Conservation (phyloP, 1,140 invertebrate genomes). For the Pollicipes pollicipes region DNA sequence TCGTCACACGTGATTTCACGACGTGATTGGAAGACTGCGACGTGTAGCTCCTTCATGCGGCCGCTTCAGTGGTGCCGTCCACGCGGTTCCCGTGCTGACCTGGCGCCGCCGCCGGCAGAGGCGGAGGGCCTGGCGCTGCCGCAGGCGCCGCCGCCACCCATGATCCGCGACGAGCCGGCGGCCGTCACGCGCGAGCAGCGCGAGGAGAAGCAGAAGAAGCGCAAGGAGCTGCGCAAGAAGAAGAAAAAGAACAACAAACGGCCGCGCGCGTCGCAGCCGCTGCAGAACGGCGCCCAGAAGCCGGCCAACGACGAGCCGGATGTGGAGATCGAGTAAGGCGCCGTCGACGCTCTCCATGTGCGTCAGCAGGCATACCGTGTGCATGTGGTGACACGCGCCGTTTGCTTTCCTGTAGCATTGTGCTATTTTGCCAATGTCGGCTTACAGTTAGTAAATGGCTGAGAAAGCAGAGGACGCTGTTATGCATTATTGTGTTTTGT, state of each 20-base stretch:
- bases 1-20: too few relatives aligned
- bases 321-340: background rate
- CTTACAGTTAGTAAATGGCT: slow-evolving; percentile 33
- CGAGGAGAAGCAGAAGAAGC: background rate
- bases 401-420: background rate
- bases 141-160: background rate
- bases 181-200: background rate
- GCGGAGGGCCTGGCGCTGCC: background rate
- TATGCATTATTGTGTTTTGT: too few relatives aligned
- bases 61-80: too few relatives aligned
- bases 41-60: too few relatives aligned
- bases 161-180: background rate
- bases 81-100: too few relatives aligned
- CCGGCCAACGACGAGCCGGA: slow-evolving; percentile 7
- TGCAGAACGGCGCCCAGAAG: slow-evolving; percentile 12
- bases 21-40: too few relatives aligned
- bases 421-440: slow-evolving; percentile 20
- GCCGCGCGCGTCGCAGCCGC: slow-evolving; percentile 16
- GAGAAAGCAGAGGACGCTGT: slow-evolving; percentile 5
- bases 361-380: background rate
- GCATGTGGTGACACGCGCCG: too few relatives aligned
- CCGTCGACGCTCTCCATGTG: background rate
- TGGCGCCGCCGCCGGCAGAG: background rate
- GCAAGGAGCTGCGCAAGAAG: slow-evolving; percentile 13
- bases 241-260: slow-evolving; percentile 25